A percentile compares a stretch with the other conserved stretches of the same genome.
Conservation (phyloP, 2,888 invertebrate species). For the Chrysomela aeneicollis region DNA sequence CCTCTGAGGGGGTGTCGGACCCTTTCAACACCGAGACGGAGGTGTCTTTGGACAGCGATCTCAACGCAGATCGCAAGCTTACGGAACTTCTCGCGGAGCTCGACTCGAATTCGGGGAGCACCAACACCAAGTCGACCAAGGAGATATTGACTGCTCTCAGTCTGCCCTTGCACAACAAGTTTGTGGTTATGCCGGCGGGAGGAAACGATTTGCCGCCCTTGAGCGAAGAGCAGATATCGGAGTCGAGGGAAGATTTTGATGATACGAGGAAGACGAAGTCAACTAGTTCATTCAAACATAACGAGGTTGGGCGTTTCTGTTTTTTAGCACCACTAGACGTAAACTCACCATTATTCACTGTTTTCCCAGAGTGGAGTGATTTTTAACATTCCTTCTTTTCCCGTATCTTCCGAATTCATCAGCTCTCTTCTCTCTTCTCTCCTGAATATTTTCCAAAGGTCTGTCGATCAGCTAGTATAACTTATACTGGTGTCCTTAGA, state of each 20-base stretch:
- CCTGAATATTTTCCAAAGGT: too few species aligned
- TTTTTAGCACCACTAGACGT: too few species aligned
- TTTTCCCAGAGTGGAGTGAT: too few species aligned
- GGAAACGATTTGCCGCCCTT: constrained; percentile 2
- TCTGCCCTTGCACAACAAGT: constrained; percentile 28
- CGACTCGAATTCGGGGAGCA: not conserved
- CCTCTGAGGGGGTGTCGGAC: not conserved
- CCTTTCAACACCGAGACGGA: not conserved
- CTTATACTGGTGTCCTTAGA: too few species aligned
- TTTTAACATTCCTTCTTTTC: too few species aligned
- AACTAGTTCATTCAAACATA: constrained; percentile 24
- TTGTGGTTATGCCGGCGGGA: constrained; percentile 34
- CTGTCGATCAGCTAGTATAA: too few species aligned
- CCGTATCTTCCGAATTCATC: too few species aligned
- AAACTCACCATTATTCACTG: too few species aligned
- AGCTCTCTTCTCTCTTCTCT: too few species aligned
- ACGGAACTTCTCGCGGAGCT: constrained; percentile 4
- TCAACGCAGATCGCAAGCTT: not conserved
- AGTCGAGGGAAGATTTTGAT: constrained; percentile 13
- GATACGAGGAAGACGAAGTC: constrained; percentile 31
- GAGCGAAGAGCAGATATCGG: constrained; percentile 10
- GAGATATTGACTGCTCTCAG: constrained; percentile 27
- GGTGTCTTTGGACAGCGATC: not conserved
- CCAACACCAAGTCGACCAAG: constrained; percentile 18
- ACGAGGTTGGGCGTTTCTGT: too few species aligned